Evolutionary conservation across 1,140 invertebrate genomes (phyloP).

Genomic region (Coelopa frigida): DNA sequence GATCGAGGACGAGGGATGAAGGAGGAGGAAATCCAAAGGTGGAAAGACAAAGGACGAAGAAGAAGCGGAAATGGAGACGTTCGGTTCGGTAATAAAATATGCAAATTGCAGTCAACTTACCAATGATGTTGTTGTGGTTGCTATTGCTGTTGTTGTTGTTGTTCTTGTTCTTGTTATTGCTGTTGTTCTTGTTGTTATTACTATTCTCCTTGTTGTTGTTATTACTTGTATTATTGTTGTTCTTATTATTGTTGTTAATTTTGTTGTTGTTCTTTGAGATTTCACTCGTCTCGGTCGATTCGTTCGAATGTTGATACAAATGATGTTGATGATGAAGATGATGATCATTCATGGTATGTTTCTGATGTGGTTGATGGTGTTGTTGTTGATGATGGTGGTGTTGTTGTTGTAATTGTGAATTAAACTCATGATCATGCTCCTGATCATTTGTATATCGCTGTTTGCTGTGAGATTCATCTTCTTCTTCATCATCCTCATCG

Average conservation of each 20-base stretch:
- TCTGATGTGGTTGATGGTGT: conserved; percentile 15
- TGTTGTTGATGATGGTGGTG: not conserved
- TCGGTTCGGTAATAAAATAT: conserved; percentile 41
- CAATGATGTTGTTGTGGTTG: conserved; percentile 5
- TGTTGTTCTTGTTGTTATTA: no score
- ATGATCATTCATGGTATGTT: no score
- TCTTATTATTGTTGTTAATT: not conserved
- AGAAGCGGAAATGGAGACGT: no score
- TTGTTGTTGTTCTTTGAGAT: no score
- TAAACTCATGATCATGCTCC: no score
- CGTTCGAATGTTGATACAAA: no score
- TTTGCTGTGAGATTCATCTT: conserved; percentile 22
- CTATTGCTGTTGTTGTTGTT: conserved; percentile 15
- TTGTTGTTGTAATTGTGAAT: no score
- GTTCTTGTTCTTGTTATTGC: not conserved
- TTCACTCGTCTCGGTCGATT: no score
- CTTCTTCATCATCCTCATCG: conserved; percentile 13
- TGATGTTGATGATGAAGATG: conserved; percentile 5
- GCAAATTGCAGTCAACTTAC: conserved; percentile 44
- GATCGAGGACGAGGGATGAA: not conserved
- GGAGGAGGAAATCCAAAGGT: not conserved
- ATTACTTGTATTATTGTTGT: no score
- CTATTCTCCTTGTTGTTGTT: no score
- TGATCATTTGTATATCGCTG: no score
- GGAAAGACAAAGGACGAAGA: not conserved